Conservation (phyloP, 2,113 vertebrate genomes). For the Thomomys bottae region DNA sequence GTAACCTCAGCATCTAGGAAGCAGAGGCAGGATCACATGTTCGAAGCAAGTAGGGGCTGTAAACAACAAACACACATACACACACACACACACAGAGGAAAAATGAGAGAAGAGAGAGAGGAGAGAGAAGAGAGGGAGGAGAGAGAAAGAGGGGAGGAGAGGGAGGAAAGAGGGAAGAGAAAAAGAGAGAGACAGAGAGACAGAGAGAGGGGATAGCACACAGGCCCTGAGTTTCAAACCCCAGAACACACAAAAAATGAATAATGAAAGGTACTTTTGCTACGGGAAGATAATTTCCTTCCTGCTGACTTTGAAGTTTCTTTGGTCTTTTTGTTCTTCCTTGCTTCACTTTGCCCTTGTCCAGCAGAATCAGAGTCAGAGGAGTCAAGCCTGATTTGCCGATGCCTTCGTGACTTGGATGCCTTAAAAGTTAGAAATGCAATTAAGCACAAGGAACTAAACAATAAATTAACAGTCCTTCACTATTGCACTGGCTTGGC, state of each 20-base stretch:
- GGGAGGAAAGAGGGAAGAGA: too few species aligned
- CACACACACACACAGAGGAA: too few species aligned
- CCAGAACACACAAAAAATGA: too few species aligned
- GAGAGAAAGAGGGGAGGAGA: too few species aligned
- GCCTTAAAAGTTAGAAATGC: constrained; percentile 83
- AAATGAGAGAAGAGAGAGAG: too few species aligned
- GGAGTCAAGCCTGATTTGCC: constrained; percentile 87
- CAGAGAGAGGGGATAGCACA: too few species aligned
- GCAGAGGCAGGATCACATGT: too few species aligned
- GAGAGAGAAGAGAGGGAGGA: too few species aligned
- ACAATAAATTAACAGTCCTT: constrained; percentile 3
- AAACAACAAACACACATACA: too few species aligned
- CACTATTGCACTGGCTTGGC: background rate
- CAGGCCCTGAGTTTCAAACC: too few species aligned
- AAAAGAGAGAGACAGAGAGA: too few species aligned
- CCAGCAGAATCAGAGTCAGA: constrained; percentile 64
- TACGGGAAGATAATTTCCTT: constrained; percentile 61
- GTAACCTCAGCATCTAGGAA: too few species aligned
- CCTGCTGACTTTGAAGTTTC: constrained; percentile 59
- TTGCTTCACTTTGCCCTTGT: constrained; percentile 49
- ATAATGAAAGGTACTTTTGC: constrained; percentile 80
- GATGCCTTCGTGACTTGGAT: constrained; percentile 91
- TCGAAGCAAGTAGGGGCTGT: background rate
- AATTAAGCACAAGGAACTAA: constrained; percentile 22
- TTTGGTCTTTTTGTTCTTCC: constrained; percentile 35